Evolutionary conservation across 2,888 invertebrate genomes (phyloP).

Genomic region (Chaetoderma sp.): DNA sequence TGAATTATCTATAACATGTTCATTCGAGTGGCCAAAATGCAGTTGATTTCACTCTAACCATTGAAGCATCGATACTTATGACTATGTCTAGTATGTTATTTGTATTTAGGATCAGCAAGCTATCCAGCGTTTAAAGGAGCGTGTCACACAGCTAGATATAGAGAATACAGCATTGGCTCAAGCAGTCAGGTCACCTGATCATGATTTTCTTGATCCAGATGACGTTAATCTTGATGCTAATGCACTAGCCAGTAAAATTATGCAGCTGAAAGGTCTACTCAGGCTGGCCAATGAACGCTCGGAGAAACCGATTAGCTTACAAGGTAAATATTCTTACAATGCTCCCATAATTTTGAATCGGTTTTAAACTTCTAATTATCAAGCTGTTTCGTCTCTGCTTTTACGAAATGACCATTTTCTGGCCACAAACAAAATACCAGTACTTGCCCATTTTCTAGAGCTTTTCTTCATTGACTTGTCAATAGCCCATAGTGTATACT

Average conservation of each 20-base stretch:
- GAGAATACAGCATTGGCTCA: conserved; percentile 67
- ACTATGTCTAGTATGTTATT: too few relatives aligned
- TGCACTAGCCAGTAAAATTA: conserved; percentile 76
- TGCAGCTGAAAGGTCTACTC: conserved; percentile 76
- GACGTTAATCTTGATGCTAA: conserved; percentile 55
- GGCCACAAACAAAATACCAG: too few relatives aligned
- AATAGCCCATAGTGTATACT: too few relatives aligned
- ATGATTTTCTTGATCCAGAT: conserved; percentile 31
- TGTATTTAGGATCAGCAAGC: conserved; percentile 66
- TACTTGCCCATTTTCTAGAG: neutral
- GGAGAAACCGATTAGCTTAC: conserved; percentile 76
- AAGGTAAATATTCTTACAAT: conserved; percentile 64
- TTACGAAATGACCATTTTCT: too few relatives aligned
- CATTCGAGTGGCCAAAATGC: too few relatives aligned
- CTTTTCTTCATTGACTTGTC: too few relatives aligned
- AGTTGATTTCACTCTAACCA: too few relatives aligned
- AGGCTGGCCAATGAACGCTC: conserved; percentile 73
- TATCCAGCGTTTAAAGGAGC: conserved; percentile 76
- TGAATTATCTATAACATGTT: too few relatives aligned
- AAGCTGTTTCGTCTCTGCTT: neutral
- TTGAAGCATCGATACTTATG: too few relatives aligned
- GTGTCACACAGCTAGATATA: conserved; percentile 64
- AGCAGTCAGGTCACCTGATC: conserved; percentile 48
- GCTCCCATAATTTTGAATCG: too few relatives aligned
- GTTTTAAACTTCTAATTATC: neutral